Conservation (phyloP, 2,113 vertebrate genomes). For the Emydocephalus ijimae region DNA sequence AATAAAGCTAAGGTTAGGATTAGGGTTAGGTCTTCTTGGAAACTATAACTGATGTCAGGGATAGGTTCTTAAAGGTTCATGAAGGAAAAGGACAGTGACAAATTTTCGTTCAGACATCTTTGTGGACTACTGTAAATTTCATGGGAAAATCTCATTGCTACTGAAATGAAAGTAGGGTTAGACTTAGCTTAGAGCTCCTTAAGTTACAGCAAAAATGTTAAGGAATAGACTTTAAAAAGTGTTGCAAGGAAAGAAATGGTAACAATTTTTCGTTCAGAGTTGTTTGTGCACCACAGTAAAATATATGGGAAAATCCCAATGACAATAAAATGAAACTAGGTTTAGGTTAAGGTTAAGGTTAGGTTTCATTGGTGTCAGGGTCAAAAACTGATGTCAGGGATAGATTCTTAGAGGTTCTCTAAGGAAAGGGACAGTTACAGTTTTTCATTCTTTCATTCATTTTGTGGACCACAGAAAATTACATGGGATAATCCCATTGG, state of each 20-base stretch:
- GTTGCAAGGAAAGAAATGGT: no score
- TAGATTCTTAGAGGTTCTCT: background rate
- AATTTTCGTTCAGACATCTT: background rate
- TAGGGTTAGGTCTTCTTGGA: no score
- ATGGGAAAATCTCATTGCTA: background rate
- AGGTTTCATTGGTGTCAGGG: background rate
- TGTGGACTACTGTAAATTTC: background rate
- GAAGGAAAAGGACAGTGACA: no score
- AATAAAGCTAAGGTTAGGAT: background rate
- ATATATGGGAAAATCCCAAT: background rate
- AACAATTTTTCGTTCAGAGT: no score
- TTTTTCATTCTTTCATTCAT: no score
- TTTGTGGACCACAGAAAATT: no score
- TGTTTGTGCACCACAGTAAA: background rate
- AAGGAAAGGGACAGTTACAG: background rate
- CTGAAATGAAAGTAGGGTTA: background rate
- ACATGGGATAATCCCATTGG: no score
- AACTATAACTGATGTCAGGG: no score
- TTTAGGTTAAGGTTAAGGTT: background rate
- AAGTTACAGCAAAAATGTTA: no score
- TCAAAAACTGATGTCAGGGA: background rate
- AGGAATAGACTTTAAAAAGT: no score
- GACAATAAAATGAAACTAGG: background rate
- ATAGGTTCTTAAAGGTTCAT: no score
- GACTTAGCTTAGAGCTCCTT: background rate